Percentiles rank a stretch among this genome's conserved stretches.
Conservation (phyloP, 2,888 invertebrate genomes). For the Rambutsinella grinnellia region DNA sequence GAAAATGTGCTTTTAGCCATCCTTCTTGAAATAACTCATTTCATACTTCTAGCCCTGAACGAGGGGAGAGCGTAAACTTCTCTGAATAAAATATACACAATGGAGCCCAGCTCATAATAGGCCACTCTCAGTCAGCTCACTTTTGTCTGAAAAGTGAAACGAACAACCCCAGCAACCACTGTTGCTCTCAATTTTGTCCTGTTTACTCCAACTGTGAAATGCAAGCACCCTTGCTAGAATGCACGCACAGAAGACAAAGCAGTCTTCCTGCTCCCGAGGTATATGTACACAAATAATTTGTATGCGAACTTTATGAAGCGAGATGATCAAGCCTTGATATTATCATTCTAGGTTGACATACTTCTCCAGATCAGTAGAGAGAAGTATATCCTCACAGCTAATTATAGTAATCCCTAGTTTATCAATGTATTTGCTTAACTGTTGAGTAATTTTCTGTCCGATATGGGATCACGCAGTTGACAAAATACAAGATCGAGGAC, state of each 20-base stretch:
- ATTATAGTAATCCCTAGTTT: no score
- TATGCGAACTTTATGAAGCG: neutral
- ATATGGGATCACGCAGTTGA: neutral
- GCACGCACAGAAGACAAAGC: neutral
- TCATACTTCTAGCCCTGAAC: neutral
- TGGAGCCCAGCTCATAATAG: no score
- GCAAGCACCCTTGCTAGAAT: neutral
- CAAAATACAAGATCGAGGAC: neutral
- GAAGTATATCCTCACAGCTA: neutral
- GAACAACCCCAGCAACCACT: no score
- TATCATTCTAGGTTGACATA: no score
- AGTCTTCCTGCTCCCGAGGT: neutral
- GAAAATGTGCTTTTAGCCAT: neutral
- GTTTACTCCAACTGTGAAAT: neutral
- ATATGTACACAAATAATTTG: neutral
- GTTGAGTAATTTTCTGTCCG: neutral
- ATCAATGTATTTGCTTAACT: neutral
- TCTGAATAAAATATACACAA: no score
- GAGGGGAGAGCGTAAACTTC: no score
- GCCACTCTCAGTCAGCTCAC: no score
- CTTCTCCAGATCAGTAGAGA: no score
- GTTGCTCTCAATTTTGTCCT: constrained; percentile 13
- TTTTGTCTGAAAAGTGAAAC: no score
- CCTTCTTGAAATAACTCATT: neutral
- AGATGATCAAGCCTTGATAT: no score